Base-by-base conservation (phyloP, 2,797 vertebrate species). In the Acanthopagrus latus region DNA sequence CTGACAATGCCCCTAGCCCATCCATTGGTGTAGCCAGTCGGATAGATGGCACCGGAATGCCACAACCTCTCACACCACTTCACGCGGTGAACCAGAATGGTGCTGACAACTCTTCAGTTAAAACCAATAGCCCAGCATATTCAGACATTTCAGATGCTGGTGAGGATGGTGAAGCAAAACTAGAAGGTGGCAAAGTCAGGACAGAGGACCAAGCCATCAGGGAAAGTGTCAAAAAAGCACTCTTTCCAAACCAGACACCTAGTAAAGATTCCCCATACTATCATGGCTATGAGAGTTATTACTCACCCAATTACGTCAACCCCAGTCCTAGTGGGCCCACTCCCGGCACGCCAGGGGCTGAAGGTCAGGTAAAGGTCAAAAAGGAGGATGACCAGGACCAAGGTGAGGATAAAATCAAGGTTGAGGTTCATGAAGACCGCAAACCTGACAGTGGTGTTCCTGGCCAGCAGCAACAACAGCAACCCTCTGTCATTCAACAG, bases 131-230 rank as follows among this genome's bases (percentile, higher is more conserved):
- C 88, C 98, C 98, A 0, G 98, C 98, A 3, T 99, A 99, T 89
- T 99, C 98, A 0, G 98, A 99, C 89, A 99, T 99, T 91, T 99
- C 98, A 0, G 98, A 99, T 0, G 98, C 98, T 0, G 98, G 98
- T 66, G 98, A 99, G 85, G 98, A 99, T 3, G 98, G 97, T 3
- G 98, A 99, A 87, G 97, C 97, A 74, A 99, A 97, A 89, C 74
- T 96, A 55, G 98, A 99, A 55, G 93, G 94, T 0, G 55, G 96
- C 69, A 99, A 98, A 91, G 95, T 91, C 0, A 98, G 98, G 90
- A 96, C 98, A 75, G 95, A 98, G 0, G 98, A 99, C 55, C 97
- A 97, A 89, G 68, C 95, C 76, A 93, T 96, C 38, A 97, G 98
- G 92, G 98, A 99, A 91, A 95, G 96, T 1, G 97, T 97, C 71